A percentile compares a stretch with the other conserved stretches of the same genome.
Evolutionary conservation across 2,797 vertebrate species (phyloP).

Genomic region (Karalla daura): DNA sequence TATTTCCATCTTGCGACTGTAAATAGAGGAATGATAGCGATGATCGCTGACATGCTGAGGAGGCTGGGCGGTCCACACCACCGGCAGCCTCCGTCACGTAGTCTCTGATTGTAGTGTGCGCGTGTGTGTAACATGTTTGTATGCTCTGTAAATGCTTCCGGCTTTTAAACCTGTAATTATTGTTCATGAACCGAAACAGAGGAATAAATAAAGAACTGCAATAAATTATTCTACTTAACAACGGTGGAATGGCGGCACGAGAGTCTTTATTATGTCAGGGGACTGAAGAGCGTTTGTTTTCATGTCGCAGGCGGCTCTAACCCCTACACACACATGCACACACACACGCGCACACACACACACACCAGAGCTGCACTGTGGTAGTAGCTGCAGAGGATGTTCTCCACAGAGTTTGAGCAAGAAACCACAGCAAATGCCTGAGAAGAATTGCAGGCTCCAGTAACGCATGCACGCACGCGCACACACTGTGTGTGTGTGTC

Average conservation of each 20-base stretch:
- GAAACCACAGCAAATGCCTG: constrained; percentile 46
- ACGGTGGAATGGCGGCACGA: background rate
- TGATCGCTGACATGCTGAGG: constrained; percentile 46
- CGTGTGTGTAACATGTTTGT: constrained; percentile 68
- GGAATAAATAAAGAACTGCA: constrained; percentile 81
- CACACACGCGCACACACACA: no score
- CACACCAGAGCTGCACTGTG: constrained; percentile 14
- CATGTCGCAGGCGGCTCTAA: constrained; percentile 3
- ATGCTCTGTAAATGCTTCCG: constrained; percentile 79
- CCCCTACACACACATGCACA: no score
- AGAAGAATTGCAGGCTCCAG: constrained; percentile 14
- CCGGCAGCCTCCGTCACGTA: constrained; percentile 43
- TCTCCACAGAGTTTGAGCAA: constrained; percentile 35
- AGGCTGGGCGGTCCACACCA: constrained; percentile 42
- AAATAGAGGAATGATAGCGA: constrained; percentile 58
- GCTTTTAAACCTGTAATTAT: constrained; percentile 84
- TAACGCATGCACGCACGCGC: background rate
- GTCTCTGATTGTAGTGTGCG: constrained; percentile 67
- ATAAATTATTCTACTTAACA: constrained; percentile 88
- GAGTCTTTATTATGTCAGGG: constrained; percentile 7
- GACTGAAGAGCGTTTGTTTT: background rate
- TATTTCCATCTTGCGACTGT: constrained; percentile 62
- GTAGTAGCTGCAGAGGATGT: constrained; percentile 12
- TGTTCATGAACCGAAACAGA: constrained; percentile 76
- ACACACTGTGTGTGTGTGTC: background rate